Base-by-base conservation (phyloP, 2,888 invertebrate genomes). In the Drosophila kanekoi region DNA sequence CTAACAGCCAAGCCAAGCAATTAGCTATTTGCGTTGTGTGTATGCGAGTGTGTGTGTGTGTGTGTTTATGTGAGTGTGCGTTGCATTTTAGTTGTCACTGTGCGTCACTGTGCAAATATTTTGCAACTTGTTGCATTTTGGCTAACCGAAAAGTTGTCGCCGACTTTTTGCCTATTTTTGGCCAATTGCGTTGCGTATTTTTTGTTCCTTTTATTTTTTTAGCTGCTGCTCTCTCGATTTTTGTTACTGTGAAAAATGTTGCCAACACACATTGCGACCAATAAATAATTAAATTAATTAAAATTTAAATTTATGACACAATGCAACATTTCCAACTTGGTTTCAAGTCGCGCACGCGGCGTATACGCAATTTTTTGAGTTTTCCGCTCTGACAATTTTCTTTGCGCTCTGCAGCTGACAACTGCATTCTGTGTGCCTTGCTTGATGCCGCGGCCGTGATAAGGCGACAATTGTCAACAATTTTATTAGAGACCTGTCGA, bases 271-370 rank as follows among this genome's bases (percentile, higher is more conserved):
- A 65, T 58, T 72, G 62, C 73, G 51, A 76, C 67, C 83, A 84
- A 88, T 87, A 83, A 83, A 88, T 87, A 88, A 88, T 86, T 88
- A 83, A 88, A 88, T 83, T 87, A 88, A 83, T 87, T 88, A 88
- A 87, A 88, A 88, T 84, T 87, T 78, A 88, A 86, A 83, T 86
- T 83, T 83, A 86, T 88, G 81, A 78, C 86, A 62, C 82, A 67
- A 84, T 86, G 80, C 75, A 38, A 38, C 79, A 76, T 61, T 79
- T 47, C 67, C 72, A 72, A 67, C 38, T 51, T 43, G 28, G 63
- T 40, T 69, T 14, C 49, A 33, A 40, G 33, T 62, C 60, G 72
- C 69, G 69, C 85, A 87, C 85, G 79, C 70, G 72, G 81, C 81
- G 79, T 84, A 66, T 87, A 72, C 70, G 82, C 72, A 72, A 79